Conservation (phyloP, 1,140 invertebrate genomes). For the Saxidomus purpurata region DNA sequence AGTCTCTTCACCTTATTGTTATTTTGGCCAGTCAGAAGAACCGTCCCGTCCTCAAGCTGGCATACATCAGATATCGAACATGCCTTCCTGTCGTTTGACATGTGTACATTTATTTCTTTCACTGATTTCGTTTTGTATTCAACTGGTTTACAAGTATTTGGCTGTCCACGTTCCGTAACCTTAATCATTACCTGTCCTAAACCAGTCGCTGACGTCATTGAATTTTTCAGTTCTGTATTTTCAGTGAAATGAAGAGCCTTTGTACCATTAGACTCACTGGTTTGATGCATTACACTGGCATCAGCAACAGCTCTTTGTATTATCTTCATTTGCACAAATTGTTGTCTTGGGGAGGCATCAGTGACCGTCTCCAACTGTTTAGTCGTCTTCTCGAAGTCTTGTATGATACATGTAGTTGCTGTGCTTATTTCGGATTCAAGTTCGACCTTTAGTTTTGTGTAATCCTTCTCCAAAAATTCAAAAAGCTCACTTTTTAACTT, state of each 20-base stretch:
- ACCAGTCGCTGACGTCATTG: not conserved
- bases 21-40: not conserved
- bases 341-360: too few relatives aligned
- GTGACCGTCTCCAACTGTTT: not conserved
- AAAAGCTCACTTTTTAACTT: too few relatives aligned
- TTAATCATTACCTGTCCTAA: not conserved
- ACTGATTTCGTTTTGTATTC: not conserved
- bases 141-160: too few relatives aligned
- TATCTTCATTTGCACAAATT: not conserved
- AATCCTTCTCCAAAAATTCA: not conserved
- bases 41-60: too few relatives aligned
- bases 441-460: not conserved
- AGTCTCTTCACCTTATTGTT: conserved; percentile 11
- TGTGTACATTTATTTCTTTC: not conserved
- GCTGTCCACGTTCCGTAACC: not conserved
- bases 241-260: not conserved
- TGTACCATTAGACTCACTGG: not conserved
- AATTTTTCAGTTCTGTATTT: not conserved
- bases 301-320: not conserved
- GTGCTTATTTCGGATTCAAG: not conserved
- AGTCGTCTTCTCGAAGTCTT: not conserved
- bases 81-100: not conserved
- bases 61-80: not conserved
- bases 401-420: not conserved
- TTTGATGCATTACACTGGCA: not conserved